phyloP scores from a whole-genome alignment of 2,113 vertebrate genomes.

The Epinephelus moara region DNA sequence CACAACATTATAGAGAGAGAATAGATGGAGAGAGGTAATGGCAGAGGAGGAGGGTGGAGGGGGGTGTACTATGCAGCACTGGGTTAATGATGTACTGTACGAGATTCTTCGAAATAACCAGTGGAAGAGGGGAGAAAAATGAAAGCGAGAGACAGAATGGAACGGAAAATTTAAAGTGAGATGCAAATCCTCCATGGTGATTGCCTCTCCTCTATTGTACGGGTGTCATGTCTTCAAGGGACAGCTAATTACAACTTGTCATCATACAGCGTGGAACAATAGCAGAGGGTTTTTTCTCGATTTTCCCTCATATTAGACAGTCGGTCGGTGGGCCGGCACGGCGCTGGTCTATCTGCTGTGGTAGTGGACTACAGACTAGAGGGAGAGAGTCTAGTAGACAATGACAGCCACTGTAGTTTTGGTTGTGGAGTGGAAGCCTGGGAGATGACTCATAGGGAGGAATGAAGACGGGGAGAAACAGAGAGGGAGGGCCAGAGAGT shows the following conservation, averaged over 20 bases:
- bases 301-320: conserved; percentile 14
- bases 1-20: conserved; percentile 52
- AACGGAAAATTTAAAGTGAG: conserved; percentile 46
- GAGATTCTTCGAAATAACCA: conserved; percentile 62
- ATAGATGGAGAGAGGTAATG: conserved; percentile 43
- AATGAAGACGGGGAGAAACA: conserved; percentile 67
- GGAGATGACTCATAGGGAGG: conserved; percentile 79
- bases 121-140: conserved; percentile 27
- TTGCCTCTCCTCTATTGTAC: conserved; percentile 50
- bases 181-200: conserved; percentile 31
- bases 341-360: conserved; percentile 29
- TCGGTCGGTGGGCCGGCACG: conserved; percentile 24
- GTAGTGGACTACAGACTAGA: conserved; percentile 39
- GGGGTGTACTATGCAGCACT: conserved; percentile 43
- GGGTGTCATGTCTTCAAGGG: conserved; percentile 61
- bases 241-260: conserved; percentile 72
- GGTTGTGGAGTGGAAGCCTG: conserved; percentile 74
- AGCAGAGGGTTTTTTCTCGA: background rate
- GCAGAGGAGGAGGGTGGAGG: conserved; percentile 8
- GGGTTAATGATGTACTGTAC: conserved; percentile 70
- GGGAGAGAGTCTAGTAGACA: conserved; percentile 67
- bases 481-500: conserved; percentile 51
- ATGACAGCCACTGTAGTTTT: conserved; percentile 82
- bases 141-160: conserved; percentile 31
- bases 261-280: conserved; percentile 44